phyloP scores from a whole-genome alignment of 2,113 vertebrate genomes.

The Callospermophilus lateralis region DNA sequence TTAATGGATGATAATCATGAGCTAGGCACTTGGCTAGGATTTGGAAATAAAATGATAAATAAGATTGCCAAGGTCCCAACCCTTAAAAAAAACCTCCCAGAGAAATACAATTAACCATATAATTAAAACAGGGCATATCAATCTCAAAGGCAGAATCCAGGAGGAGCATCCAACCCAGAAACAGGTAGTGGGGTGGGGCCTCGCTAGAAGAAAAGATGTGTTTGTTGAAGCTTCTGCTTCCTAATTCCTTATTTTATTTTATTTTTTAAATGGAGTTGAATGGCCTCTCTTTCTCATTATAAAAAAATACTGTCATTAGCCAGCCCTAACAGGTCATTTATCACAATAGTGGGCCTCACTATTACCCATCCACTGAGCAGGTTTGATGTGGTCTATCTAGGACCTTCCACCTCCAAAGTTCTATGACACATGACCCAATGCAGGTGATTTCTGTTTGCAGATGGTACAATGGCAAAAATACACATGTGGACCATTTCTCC shows the following conservation, averaged over 20 bases:
- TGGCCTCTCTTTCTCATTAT: not conserved
- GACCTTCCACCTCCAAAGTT: not conserved
- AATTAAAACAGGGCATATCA: not conserved
- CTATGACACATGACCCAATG: not conserved
- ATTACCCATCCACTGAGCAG: not conserved
- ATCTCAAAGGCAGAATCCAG: not conserved
- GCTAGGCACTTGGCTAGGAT: not conserved
- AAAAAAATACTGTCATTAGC: slow-evolving; percentile 48
- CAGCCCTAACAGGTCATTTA: slow-evolving; percentile 1
- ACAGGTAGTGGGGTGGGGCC: not conserved
- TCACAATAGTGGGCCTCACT: not conserved
- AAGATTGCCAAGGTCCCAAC: not conserved
- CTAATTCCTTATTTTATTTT: not conserved
- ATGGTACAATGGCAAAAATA: slow-evolving; percentile 17
- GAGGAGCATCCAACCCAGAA: not conserved
- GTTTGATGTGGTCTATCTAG: not conserved
- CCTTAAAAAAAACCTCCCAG: not conserved
- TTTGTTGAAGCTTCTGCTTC: not conserved
- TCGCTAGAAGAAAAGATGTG: not conserved
- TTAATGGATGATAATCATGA: slow-evolving; percentile 18
- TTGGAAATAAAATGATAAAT: slow-evolving; percentile 21
- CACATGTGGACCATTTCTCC: not conserved
- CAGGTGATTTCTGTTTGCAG: not conserved
- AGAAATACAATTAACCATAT: not conserved
- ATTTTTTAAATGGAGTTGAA: not conserved